A percentile compares a stretch with the other conserved stretches of the same genome.
Evolutionary conservation across 2,888 invertebrate species (phyloP).

Genomic region (Drosophila fulvimacula): DNA sequence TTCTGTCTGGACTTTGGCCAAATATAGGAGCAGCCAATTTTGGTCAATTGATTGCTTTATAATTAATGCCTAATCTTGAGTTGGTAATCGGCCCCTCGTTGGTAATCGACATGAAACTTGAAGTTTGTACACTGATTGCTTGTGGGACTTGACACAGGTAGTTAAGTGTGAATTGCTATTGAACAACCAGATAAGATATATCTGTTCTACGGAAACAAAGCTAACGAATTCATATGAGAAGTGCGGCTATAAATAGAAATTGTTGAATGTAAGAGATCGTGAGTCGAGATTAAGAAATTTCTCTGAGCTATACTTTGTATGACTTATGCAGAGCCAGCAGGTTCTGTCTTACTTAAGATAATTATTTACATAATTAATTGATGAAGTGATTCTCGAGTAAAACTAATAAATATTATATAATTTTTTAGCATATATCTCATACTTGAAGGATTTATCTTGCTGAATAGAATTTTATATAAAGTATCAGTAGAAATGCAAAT

Average conservation of each 20-base stretch:
- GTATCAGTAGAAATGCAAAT: neutral
- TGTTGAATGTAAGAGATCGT: neutral
- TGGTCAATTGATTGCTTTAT: constrained; percentile 2
- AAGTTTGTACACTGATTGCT: constrained; percentile 5
- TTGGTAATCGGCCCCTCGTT: neutral
- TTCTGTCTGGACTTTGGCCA: neutral
- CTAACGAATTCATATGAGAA: neutral
- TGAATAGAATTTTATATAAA: neutral
- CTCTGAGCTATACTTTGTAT: neutral
- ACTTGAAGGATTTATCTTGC: too few relatives aligned
- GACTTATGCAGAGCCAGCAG: neutral
- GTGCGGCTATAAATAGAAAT: neutral
- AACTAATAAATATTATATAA: too few relatives aligned
- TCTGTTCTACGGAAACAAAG: constrained; percentile 15
- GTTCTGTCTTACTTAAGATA: neutral
- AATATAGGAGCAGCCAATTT: neutral
- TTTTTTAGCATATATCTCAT: too few relatives aligned
- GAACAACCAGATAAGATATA: constrained; percentile 31
- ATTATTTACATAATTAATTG: neutral
- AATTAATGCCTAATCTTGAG: constrained; percentile 6
- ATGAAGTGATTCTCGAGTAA: neutral
- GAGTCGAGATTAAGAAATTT: neutral
- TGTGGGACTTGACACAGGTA: constrained; percentile 5
- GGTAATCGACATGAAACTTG: neutral
- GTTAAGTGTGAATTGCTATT: constrained; percentile 8